phyloP scores from a whole-genome alignment of 2,888 invertebrate species.

The Cephus nigrinus region DNA sequence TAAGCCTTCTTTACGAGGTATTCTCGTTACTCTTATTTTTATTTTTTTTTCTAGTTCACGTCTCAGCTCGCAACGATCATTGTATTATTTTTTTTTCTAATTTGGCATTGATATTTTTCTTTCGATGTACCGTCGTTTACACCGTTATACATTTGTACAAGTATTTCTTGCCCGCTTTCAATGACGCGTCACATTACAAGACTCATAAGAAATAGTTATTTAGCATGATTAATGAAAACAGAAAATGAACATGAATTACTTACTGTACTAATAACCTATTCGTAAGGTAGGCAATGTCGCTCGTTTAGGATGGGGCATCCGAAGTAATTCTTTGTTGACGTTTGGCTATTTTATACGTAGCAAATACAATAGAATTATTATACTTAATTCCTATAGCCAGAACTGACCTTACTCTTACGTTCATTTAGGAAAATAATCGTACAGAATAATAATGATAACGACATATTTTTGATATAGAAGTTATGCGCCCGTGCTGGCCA shows the following conservation, averaged over 20 bases:
- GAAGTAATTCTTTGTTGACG: slow-evolving; percentile 47
- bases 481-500: slow-evolving; percentile 34
- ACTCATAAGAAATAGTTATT: not conserved
- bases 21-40: not conserved
- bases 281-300: not conserved
- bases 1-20: not conserved
- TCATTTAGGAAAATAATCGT: slow-evolving; percentile 42
- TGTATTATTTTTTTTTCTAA: not conserved
- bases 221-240: not conserved
- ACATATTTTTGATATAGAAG: slow-evolving; percentile 58
- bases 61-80: not conserved
- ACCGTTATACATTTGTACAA: not conserved
- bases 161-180: not conserved
- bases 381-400: slow-evolving; percentile 38
- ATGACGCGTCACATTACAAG: not conserved
- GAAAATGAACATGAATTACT: not conserved
- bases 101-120: not conserved
- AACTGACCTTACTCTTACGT: slow-evolving; percentile 44
- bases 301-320: not conserved
- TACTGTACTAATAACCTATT: not conserved
- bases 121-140: not conserved
- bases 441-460: slow-evolving; percentile 43
- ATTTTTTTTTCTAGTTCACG: not conserved
- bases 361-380: slow-evolving; percentile 19
- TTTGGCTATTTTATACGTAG: slow-evolving; percentile 46